A percentile compares a stretch with the other conserved stretches of the same genome.
Evolutionary conservation across 2,797 vertebrate species (phyloP).

Genomic region (Pangasius krempfi): DNA sequence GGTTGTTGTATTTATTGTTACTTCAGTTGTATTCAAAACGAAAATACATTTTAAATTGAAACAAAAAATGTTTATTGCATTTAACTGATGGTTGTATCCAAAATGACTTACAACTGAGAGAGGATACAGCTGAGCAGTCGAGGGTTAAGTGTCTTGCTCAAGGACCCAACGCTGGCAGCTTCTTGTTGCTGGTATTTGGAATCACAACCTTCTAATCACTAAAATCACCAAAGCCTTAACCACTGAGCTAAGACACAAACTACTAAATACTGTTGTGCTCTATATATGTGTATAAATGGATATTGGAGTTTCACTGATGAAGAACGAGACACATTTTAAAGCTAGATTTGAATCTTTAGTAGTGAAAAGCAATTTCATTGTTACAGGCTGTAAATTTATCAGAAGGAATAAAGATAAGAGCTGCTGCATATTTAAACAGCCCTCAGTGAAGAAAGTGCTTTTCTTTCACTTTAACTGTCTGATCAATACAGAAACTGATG

Average conservation of each 20-base stretch:
- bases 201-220: neutral
- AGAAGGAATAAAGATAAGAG: constrained; percentile 12
- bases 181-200: neutral
- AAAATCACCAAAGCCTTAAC: neutral
- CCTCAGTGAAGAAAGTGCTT: constrained; percentile 18
- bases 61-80: neutral
- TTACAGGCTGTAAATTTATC: neutral
- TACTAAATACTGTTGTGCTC: neutral
- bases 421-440: constrained; percentile 34
- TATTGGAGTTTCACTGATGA: neutral
- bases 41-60: neutral
- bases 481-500: constrained; percentile 43
- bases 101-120: neutral
- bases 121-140: neutral
- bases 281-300: neutral
- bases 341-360: neutral
- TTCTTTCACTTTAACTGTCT: constrained; percentile 42
- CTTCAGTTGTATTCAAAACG: neutral
- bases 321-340: neutral
- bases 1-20: neutral
- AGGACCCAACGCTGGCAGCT: neutral
- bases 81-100: too few species aligned
- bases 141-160: neutral
- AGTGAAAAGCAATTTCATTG: neutral
- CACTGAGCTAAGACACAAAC: neutral